These are phyloP conservation scores for Acromyrmex charruanus DNA, from an alignment of 1,140 invertebrate species.

Conservation along the genomic window DNA sequence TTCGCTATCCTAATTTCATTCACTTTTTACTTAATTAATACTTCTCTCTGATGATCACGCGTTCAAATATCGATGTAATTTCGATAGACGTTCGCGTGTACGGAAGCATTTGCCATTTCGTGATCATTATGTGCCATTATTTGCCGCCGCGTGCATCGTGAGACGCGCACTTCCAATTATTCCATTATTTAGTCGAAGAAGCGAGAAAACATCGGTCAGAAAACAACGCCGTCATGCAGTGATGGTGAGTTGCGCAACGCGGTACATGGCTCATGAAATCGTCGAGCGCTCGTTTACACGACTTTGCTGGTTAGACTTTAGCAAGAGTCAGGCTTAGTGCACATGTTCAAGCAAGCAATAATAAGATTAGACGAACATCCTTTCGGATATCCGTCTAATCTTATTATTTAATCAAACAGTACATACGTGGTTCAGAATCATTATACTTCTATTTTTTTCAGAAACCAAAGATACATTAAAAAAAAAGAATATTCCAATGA, in stretches of 20 bases:
- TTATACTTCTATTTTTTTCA: neutral
- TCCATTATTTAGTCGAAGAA: conserved; percentile 41
- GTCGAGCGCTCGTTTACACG: conserved; percentile 37
- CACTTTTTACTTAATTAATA: conserved; percentile 55
- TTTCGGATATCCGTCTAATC: neutral
- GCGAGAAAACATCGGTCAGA: conserved; percentile 49
- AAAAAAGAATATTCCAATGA: neutral
- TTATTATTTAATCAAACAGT: neutral
- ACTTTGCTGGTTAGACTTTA: neutral
- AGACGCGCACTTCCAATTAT: conserved; percentile 55
- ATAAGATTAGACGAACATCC: neutral
- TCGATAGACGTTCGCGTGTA: conserved; percentile 40
- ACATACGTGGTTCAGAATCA: neutral
- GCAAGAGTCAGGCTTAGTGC: neutral
- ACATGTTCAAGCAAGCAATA: conserved; percentile 17
- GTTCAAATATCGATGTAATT: conserved; percentile 44
- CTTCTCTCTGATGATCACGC: conserved; percentile 16
- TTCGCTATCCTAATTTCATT: conserved; percentile 25
- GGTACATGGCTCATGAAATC: conserved; percentile 21
- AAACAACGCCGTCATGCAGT: conserved; percentile 27
- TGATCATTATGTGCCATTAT: conserved; percentile 45
- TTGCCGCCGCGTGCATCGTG: conserved; percentile 48
- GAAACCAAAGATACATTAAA: neutral
- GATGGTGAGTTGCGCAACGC: conserved; percentile 32
- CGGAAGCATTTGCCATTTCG: conserved; percentile 31